phyloP scores from a whole-genome alignment of 1,140 invertebrate genomes.

The Drosophila watanabei region DNA sequence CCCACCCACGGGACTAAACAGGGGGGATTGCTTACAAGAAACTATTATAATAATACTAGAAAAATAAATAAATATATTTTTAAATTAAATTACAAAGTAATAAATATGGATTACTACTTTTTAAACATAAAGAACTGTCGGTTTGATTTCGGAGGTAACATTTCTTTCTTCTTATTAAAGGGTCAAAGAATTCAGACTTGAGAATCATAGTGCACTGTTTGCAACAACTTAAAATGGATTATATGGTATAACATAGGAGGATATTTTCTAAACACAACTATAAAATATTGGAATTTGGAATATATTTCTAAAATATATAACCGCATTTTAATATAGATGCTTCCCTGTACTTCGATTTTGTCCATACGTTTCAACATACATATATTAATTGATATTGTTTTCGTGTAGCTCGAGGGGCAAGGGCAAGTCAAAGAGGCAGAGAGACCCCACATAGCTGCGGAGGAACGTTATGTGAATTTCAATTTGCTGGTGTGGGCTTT shows the following conservation, averaged over 20 bases:
- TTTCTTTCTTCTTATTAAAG: no score
- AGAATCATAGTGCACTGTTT: not conserved
- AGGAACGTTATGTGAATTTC: conserved; percentile 73
- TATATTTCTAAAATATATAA: not conserved
- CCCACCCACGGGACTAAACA: conserved; percentile 9
- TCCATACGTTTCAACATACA: conserved; percentile 55
- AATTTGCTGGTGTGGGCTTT: conserved; percentile 70
- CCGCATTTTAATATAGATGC: not conserved
- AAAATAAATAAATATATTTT: not conserved
- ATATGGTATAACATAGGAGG: not conserved
- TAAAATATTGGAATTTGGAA: not conserved
- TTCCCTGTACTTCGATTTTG: conserved; percentile 17
- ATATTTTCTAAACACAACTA: not conserved
- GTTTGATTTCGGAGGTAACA: not conserved
- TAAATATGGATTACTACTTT: not conserved
- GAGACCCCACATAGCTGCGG: conserved; percentile 25
- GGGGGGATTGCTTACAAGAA: not conserved
- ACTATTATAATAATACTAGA: not conserved
- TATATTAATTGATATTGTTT: conserved; percentile 81
- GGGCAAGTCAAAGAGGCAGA: not conserved
- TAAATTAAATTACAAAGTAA: not conserved
- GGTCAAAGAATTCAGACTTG: not conserved
- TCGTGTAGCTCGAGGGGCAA: conserved; percentile 38
- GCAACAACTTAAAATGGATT: not conserved
- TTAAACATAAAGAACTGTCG: not conserved